Percentiles rank a stretch among this genome's conserved stretches.
These are phyloP conservation scores for Nasonia oneida DNA, from an alignment of 2,888 invertebrate species.

Conservation along the genomic window DNA sequence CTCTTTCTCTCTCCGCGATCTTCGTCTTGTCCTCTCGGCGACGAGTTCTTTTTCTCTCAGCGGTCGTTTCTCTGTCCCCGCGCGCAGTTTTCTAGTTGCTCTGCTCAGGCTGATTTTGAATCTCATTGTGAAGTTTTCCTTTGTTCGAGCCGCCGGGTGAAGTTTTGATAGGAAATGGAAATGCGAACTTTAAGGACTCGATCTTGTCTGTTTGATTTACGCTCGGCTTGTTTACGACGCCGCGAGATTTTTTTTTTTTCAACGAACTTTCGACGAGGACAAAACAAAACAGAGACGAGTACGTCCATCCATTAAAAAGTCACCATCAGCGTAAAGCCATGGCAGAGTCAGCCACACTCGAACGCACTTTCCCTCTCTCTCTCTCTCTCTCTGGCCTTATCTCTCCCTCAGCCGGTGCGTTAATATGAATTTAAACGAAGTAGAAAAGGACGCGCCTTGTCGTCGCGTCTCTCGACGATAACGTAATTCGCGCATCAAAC, in stretches of 20 bases:
- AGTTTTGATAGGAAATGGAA: background rate
- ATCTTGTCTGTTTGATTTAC: slow-evolving; percentile 1
- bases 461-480: slow-evolving; percentile 57
- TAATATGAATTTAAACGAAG: slow-evolving; percentile 61
- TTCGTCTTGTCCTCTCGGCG: background rate
- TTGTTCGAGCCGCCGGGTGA: slow-evolving; percentile 24
- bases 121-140: slow-evolving; percentile 41
- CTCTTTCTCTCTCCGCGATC: background rate
- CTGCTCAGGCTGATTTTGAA: slow-evolving; percentile 34
- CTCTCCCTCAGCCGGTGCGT: background rate
- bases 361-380: background rate
- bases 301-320: background rate
- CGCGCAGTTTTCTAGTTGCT: background rate
- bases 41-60: background rate
- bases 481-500: slow-evolving; percentile 67
- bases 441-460: slow-evolving; percentile 61
- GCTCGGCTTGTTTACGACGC: background rate
- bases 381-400: background rate
- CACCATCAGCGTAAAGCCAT: background rate
- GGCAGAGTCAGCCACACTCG: background rate
- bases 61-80: slow-evolving; percentile 30
- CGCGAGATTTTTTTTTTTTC: background rate
- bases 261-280: background rate
- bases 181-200: background rate
- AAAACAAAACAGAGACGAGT: background rate